Conservation (phyloP, 2,797 vertebrate genomes). For the Micromesistius poutassou region DNA sequence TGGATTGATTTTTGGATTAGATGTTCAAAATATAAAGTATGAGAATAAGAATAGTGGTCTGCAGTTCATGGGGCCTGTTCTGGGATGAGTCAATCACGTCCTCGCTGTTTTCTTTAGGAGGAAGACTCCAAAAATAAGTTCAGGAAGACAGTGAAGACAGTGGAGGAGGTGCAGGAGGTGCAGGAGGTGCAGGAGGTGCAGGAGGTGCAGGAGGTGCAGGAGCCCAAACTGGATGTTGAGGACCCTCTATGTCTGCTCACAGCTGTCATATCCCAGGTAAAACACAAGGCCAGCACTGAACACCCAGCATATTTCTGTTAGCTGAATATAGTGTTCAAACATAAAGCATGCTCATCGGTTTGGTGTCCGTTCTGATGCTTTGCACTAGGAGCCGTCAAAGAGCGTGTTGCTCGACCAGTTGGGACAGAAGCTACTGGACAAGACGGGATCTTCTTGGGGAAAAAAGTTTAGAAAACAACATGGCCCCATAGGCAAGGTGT, state of each 20-base stretch:
- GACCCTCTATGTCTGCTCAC: conserved; percentile 78
- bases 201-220: conserved; percentile 29
- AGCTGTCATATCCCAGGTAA: conserved; percentile 82
- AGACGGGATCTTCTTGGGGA: conserved; percentile 86
- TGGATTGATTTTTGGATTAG: not conserved
- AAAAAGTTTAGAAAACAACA: conserved; percentile 86
- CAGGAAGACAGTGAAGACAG: conserved; percentile 56
- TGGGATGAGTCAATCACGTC: not conserved
- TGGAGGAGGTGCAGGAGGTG: conserved; percentile 36
- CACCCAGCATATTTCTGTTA: not conserved
- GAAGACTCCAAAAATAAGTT: conserved; percentile 72
- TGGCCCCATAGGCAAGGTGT: conserved; percentile 88
- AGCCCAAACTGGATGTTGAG: conserved; percentile 67
- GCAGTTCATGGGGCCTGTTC: not conserved
- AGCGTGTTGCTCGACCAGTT: conserved; percentile 83
- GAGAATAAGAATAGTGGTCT: not conserved
- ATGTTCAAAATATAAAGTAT: not conserved
- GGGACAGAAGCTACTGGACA: conserved; percentile 88
- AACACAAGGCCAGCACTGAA: not conserved
- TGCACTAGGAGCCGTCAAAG: conserved; percentile 66
- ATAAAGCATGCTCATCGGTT: not conserved
- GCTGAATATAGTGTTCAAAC: not conserved
- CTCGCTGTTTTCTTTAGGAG: conserved; percentile 54
- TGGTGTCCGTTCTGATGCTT: conserved; percentile 19
- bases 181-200: conserved; percentile 30